phyloP scores from a whole-genome alignment of 2,113 vertebrate species.

The Macrotis lagotis region DNA sequence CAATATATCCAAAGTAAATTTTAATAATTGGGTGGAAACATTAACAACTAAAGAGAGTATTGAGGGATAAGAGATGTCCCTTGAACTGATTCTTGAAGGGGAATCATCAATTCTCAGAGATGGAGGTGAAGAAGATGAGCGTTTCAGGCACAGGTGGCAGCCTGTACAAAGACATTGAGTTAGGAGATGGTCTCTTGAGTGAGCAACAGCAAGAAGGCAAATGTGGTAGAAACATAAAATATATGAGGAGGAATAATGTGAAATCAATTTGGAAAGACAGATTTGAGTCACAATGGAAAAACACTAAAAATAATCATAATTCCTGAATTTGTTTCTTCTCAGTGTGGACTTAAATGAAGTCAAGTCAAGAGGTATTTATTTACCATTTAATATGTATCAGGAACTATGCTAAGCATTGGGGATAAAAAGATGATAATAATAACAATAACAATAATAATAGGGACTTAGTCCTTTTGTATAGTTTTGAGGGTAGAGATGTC shows the following conservation, averaged over 20 bases:
- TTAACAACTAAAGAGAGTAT: neutral
- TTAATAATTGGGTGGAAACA: neutral
- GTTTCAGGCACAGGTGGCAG: neutral
- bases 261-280: neutral
- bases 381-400: neutral
- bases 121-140: neutral
- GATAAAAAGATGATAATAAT: too few relatives aligned
- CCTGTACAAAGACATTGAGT: neutral
- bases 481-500: neutral
- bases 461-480: neutral
- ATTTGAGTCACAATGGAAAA: neutral
- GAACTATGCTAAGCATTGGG: neutral
- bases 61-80: neutral
- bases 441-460: neutral
- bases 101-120: neutral
- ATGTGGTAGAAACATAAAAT: neutral
- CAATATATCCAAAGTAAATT: neutral
- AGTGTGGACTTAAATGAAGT: neutral
- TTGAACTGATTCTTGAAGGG: neutral
- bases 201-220: neutral
- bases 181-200: neutral
- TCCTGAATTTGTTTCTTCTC: neutral
- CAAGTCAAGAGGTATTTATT: neutral
- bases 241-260: neutral
- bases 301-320: neutral